phyloP scores from a whole-genome alignment of 1,140 invertebrate species.

The Solenopsis fugax region DNA sequence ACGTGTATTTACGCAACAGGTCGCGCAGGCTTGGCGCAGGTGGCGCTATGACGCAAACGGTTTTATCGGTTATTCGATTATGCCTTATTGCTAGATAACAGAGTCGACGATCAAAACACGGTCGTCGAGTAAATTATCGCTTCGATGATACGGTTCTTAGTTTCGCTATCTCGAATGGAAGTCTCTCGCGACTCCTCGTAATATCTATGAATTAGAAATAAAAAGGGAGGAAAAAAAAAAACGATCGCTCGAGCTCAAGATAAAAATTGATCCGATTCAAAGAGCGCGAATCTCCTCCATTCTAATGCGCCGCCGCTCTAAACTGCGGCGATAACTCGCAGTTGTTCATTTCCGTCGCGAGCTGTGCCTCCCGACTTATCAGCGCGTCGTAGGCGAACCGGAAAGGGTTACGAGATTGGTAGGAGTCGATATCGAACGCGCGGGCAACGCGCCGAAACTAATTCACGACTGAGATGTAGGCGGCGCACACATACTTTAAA shows the following conservation, averaged over 20 bases:
- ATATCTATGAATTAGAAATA: neutral
- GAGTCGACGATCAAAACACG: slow-evolving; percentile 59
- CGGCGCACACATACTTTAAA: slow-evolving; percentile 69
- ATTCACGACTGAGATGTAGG: slow-evolving; percentile 30
- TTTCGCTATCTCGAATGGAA: neutral
- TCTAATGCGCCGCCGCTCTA: neutral
- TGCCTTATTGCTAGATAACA: slow-evolving; percentile 55
- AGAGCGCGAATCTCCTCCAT: neutral
- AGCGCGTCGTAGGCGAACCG: slow-evolving; percentile 63
- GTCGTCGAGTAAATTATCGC: slow-evolving; percentile 35
- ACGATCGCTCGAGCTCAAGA: neutral
- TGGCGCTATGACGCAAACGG: slow-evolving; percentile 76
- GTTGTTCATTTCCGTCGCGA: neutral
- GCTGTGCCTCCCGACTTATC: slow-evolving; percentile 24
- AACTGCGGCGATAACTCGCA: neutral
- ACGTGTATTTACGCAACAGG: slow-evolving; percentile 74
- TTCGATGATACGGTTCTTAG: neutral
- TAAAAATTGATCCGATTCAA: neutral
- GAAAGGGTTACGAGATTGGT: slow-evolving; percentile 42
- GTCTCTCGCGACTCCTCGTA: neutral
- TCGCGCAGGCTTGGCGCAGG: slow-evolving; percentile 66
- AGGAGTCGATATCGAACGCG: slow-evolving; percentile 35
- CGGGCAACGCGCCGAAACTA: slow-evolving; percentile 43
- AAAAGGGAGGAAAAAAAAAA: neutral
- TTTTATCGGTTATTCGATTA: slow-evolving; percentile 73